Percentiles rank a stretch among this genome's conserved stretches.
Conservation (phyloP, 2,113 vertebrate genomes). For the Scatophagus argus region DNA sequence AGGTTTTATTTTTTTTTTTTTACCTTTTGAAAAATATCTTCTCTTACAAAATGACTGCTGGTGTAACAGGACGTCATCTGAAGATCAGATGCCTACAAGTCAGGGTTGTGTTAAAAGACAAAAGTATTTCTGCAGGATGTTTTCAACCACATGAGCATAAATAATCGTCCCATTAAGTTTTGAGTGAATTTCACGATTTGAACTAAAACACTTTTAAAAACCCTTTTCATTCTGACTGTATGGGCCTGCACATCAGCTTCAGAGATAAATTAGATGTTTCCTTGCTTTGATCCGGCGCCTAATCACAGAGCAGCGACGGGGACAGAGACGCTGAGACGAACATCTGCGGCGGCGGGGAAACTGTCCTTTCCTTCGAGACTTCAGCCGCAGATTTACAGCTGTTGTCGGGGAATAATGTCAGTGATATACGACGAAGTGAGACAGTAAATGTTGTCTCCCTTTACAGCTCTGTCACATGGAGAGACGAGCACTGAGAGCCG, state of each 20-base stretch:
- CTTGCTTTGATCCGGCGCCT: not conserved
- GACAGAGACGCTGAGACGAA: conserved; percentile 17
- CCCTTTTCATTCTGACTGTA: too few relatives aligned
- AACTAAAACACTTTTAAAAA: not conserved
- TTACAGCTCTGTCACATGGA: conserved; percentile 43
- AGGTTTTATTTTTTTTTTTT: not conserved
- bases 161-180: not conserved
- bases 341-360: conserved; percentile 49
- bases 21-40: not conserved
- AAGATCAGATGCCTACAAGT: not conserved
- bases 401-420: conserved; percentile 42
- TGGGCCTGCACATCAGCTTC: not conserved
- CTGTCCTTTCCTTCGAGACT: conserved; percentile 44
- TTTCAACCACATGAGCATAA: not conserved
- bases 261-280: not conserved
- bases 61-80: too few relatives aligned
- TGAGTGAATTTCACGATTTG: not conserved
- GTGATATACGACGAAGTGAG: conserved; percentile 49
- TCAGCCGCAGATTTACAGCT: conserved; percentile 64
- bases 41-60: not conserved
- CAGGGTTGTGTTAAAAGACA: not conserved
- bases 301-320: conserved; percentile 14
- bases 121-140: not conserved
- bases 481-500: conserved; percentile 30
- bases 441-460: conserved; percentile 55